Conservation (phyloP, 30 jellyfish, hydroid and myxozoan genomes). For the Hydractinia symbiolongicarpus region DNA sequence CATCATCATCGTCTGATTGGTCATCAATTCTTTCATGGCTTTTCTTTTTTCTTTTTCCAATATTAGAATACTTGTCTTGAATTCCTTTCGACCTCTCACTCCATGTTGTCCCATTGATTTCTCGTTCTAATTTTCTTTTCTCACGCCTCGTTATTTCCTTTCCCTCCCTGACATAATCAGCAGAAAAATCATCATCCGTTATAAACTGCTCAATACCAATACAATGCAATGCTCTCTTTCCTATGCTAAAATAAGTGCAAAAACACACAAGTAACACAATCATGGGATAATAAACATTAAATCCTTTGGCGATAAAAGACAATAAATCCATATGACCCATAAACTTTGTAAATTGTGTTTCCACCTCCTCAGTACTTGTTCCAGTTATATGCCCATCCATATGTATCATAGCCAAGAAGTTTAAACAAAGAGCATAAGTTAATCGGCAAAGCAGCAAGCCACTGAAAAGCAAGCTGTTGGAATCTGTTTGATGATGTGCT, state of each 20-base stretch:
- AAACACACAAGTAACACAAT: slow-evolving; percentile 71
- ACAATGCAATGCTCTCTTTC: slow-evolving; percentile 75
- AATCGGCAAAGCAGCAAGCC: slow-evolving; percentile 93
- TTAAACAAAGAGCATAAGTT: slow-evolving; percentile 80
- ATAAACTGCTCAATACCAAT: slow-evolving; percentile 90
- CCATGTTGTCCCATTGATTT: slow-evolving; percentile 50
- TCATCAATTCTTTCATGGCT: slow-evolving; percentile 38
- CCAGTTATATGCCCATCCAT: slow-evolving; percentile 93
- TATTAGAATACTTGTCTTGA: slow-evolving; percentile 28
- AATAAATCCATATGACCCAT: slow-evolving; percentile 98
- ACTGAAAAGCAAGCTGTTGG: slow-evolving; percentile 94
- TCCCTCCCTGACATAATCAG: slow-evolving; percentile 88
- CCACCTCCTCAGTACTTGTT: slow-evolving; percentile 19
- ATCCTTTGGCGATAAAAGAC: slow-evolving; percentile 83
- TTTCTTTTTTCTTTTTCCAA: background rate
- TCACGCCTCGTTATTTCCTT: slow-evolving; percentile 70
- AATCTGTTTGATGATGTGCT: slow-evolving; percentile 94
- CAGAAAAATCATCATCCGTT: slow-evolving; percentile 75
- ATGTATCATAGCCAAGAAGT: slow-evolving; percentile 91
- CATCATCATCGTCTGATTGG: slow-evolving; percentile 35
- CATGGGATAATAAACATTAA: slow-evolving; percentile 91
- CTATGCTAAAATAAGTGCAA: slow-evolving; percentile 83
- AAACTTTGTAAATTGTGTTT: slow-evolving; percentile 79
- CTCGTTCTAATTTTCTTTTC: slow-evolving; percentile 28
- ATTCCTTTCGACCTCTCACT: slow-evolving; percentile 51